Evolutionary conservation across 2,797 vertebrate genomes (phyloP).

Genomic region (Parauchenoglanis punctatus): DNA sequence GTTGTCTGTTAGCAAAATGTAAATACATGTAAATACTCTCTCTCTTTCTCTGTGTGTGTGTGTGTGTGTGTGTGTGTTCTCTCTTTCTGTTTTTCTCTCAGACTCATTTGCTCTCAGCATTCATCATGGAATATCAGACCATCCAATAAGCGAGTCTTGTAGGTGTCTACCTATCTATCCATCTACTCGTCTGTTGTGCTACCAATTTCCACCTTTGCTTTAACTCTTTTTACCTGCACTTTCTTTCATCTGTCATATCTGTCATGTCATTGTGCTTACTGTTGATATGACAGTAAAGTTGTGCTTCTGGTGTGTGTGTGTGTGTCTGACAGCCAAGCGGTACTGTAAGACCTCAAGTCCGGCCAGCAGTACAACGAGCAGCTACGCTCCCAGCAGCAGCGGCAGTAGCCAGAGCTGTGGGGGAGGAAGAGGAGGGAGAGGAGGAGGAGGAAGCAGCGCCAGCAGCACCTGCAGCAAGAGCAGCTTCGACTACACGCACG

Average conservation of each 20-base stretch:
- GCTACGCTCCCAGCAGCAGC: constrained; percentile 97
- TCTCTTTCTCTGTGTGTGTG: constrained; percentile 37
- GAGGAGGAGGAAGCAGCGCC: constrained; percentile 88
- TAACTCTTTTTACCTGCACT: constrained; percentile 9
- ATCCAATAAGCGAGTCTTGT: constrained; percentile 56
- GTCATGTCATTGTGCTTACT: not conserved
- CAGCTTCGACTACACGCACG: constrained; percentile 98
- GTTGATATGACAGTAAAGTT: not conserved
- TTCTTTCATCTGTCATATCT: constrained; percentile 2
- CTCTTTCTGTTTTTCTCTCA: constrained; percentile 41
- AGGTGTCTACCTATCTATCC: constrained; percentile 35
- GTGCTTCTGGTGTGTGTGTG: constrained; percentile 12
- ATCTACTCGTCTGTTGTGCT: constrained; percentile 10
- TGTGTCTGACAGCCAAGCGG: constrained; percentile 78
- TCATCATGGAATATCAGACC: constrained; percentile 57
- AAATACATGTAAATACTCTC: constrained; percentile 13
- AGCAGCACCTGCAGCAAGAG: constrained; percentile 99
- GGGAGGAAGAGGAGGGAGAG: constrained; percentile 58
- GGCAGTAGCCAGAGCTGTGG: constrained; percentile 88
- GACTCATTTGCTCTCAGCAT: constrained; percentile 60
- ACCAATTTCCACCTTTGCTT: not conserved
- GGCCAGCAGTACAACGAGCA: constrained; percentile 94
- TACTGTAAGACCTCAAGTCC: constrained; percentile 96
- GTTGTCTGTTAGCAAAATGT: constrained; percentile 39
- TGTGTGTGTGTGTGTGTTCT: constrained; percentile 36